Percentiles rank a stretch among this genome's conserved stretches.
Conservation (phyloP, 2,113 vertebrate genomes). For the Alethe castanea region DNA sequence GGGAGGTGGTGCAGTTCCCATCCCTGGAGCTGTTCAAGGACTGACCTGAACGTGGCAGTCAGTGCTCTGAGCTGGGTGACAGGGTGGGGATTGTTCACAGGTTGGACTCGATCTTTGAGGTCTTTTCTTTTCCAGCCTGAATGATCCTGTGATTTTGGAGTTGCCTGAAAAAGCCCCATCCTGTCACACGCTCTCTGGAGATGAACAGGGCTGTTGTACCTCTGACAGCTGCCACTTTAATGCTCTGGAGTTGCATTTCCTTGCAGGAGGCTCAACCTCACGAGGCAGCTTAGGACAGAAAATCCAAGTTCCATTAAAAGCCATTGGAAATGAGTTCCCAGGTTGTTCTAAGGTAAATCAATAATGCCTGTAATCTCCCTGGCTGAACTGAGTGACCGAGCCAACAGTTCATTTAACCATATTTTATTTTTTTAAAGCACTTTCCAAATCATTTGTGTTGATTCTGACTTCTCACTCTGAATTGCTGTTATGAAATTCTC, state of each 20-base stretch:
- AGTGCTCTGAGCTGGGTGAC: neutral
- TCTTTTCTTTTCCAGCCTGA: neutral
- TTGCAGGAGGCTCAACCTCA: neutral
- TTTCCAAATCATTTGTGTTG: neutral
- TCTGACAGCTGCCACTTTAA: neutral
- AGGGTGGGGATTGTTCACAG: too few species aligned
- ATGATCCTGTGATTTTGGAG: neutral
- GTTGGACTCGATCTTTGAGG: neutral
- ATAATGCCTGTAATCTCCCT: neutral
- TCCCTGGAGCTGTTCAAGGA: neutral
- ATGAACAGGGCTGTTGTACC: neutral
- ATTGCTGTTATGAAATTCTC: neutral
- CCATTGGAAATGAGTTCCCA: constrained; percentile 25
- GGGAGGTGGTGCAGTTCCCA: neutral
- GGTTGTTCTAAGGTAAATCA: constrained; percentile 34
- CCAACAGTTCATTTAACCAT: neutral
- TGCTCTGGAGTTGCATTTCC: neutral
- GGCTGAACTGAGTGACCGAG: neutral
- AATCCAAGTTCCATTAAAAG: constrained; percentile 30
- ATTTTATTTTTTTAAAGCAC: neutral
- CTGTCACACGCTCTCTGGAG: accelerated
- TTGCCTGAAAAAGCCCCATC: neutral
- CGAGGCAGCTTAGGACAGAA: neutral
- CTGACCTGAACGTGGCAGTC: neutral
- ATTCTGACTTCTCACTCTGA: neutral